Conservation (phyloP, 2,797 vertebrate genomes). For the Lophius americanus region DNA sequence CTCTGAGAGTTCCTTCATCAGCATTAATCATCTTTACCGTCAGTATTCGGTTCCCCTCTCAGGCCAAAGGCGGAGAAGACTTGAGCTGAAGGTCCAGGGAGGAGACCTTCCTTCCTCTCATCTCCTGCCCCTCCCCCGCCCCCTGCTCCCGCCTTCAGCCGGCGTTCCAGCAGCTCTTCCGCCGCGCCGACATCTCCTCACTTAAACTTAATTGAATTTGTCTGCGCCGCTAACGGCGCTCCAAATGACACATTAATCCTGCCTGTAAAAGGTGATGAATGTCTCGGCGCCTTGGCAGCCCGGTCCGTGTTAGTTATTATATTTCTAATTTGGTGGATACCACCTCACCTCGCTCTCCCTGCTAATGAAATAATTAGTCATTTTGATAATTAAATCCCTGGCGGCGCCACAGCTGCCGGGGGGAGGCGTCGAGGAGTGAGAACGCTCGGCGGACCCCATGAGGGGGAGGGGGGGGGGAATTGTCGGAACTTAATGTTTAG, state of each 20-base stretch:
- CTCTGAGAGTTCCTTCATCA: neutral
- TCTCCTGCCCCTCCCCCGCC: neutral
- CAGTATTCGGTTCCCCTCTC: neutral
- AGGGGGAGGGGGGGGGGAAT: neutral
- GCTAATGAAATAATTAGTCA: constrained; percentile 98
- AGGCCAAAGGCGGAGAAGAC: neutral
- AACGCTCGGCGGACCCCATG: neutral
- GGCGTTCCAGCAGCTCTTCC: constrained; percentile 70
- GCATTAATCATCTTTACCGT: neutral
- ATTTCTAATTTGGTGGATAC: constrained; percentile 96
- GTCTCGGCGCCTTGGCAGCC: constrained; percentile 95
- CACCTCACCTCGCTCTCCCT: constrained; percentile 90
- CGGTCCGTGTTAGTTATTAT: constrained; percentile 95
- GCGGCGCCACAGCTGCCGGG: constrained; percentile 78
- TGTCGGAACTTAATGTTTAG: neutral
- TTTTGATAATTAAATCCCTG: constrained; percentile 97
- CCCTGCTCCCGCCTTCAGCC: constrained; percentile 7
- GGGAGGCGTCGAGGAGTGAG: constrained; percentile 15
- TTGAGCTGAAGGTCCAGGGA: neutral
- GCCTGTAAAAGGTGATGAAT: constrained; percentile 95
- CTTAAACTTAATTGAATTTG: constrained; percentile 97
- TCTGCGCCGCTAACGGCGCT: constrained; percentile 94
- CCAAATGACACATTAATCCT: constrained; percentile 97
- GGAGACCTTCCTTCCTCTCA: neutral
- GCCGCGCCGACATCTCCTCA: constrained; percentile 84